Conservation (phyloP, 2,113 vertebrate species). For the Pluvianellus socialis region DNA sequence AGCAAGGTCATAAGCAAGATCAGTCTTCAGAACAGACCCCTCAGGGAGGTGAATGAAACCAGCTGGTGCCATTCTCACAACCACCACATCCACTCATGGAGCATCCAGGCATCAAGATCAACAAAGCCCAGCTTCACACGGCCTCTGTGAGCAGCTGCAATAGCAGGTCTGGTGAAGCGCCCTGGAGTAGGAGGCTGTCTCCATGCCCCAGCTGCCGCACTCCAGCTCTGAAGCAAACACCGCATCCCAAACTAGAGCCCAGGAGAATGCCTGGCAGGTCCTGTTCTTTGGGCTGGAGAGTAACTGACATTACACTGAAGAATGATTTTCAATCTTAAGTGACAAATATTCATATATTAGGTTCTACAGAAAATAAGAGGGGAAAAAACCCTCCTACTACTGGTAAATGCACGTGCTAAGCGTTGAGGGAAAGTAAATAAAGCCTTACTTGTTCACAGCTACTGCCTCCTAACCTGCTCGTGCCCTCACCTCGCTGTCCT, state of each 20-base stretch:
- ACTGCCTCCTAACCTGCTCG: neutral
- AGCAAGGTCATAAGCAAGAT: neutral
- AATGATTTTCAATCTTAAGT: neutral
- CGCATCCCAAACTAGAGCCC: neutral
- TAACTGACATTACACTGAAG: no score
- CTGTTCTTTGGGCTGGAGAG: neutral
- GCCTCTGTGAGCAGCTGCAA: neutral
- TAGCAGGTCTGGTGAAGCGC: neutral
- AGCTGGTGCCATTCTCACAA: neutral
- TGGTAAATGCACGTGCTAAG: fast-evolving
- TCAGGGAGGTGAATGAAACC: neutral
- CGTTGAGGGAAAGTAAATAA: neutral
- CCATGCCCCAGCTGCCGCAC: neutral
- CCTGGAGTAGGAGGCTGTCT: neutral
- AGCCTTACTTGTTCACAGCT: neutral
- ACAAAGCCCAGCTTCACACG: neutral
- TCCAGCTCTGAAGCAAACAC: neutral
- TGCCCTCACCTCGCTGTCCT: neutral
- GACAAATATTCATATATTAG: neutral
- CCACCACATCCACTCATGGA: neutral
- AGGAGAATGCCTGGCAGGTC: neutral
- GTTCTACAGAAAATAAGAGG: neutral
- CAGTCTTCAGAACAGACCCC: fast-evolving
- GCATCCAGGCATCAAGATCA: neutral
- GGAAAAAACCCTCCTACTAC: neutral